A percentile compares a stretch with the other conserved stretches of the same genome.
Evolutionary conservation across 2,888 invertebrate species (phyloP).

Genomic region (Parnassius smintheus): DNA sequence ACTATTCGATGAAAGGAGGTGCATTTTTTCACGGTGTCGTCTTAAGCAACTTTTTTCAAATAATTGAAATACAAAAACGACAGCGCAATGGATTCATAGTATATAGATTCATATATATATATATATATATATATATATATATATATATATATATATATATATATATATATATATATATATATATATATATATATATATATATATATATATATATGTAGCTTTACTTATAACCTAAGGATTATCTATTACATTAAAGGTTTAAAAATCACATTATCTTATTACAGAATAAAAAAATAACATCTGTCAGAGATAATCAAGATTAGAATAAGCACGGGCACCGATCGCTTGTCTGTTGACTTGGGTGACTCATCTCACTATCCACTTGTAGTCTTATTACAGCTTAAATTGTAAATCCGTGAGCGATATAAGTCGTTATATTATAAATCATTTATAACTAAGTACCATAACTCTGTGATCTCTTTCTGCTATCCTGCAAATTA

Average conservation of each 20-base stretch:
- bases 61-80: too few species aligned
- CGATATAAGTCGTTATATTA: slow-evolving; percentile 10
- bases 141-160: too few species aligned
- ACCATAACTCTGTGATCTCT: not conserved
- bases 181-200: too few species aligned
- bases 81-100: too few species aligned
- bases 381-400: slow-evolving; percentile 3
- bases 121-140: too few species aligned
- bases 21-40: too few species aligned
- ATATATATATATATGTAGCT: too few species aligned
- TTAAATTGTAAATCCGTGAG: slow-evolving; percentile 11
- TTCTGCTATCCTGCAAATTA: not conserved
- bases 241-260: not conserved
- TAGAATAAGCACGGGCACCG: slow-evolving; percentile 8
- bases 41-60: too few species aligned
- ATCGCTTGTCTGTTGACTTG: slow-evolving; percentile 7
- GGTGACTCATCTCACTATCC: slow-evolving; percentile 15
- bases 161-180: too few species aligned
- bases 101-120: too few species aligned
- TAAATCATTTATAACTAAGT: slow-evolving; percentile 8
- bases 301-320: slow-evolving; percentile 20
- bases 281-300: slow-evolving; percentile 14
- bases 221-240: too few species aligned
- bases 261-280: not conserved
- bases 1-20: too few species aligned